Base-by-base conservation (phyloP, 2,888 invertebrate species). In the Parnassius orleans region DNA sequence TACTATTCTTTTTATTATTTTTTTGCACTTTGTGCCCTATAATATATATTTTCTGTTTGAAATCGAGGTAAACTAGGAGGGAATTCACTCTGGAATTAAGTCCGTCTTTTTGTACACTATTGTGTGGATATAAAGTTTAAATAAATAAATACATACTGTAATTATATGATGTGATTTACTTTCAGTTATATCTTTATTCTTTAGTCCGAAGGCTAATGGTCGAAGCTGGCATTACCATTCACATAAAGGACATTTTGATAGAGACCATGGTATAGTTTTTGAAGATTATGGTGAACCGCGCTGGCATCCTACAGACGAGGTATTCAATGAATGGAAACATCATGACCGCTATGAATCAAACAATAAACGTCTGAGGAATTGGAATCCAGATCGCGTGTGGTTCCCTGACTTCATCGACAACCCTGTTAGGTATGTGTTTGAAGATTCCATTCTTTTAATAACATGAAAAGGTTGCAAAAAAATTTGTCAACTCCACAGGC, bases 381-480 rank as follows among this genome's bases (percentile, higher is more conserved):
- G 56, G 59, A 53, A 56, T 47, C 52, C 60, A 11, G 60, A 63
- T 43, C 46, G 59, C 3, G 14, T 63, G 11, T 63, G 63, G 63
- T 63, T 63, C n/a, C 63, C 59, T 10, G 63, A 60, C 15, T 56
- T 47, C 53, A 15, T 9, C 41, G 55, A 63, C 2, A 47, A 56
- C 15, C 2, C 58, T 10, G 41, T 46, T 9, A 54, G 51, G 63
- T 63, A 55, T 44, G 46, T 51, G 7, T 33, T 33, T 7, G 33
- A 33, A 33, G 33, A 5, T 33, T 7, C 33, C 7, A 33, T 33
- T 33, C 5, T 33, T 33, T 33, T 5, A 1, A 33, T 33, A 33
- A 33, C 3, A 3, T 33, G 7, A 33, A 33, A 33, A 33, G 33
- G 3, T 33, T 7, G 33, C 33, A 7, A 33, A 33, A 7, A 33